Conservation (phyloP, 92 coral and sea anemone genomes). For the Phenganax stokvisi region DNA sequence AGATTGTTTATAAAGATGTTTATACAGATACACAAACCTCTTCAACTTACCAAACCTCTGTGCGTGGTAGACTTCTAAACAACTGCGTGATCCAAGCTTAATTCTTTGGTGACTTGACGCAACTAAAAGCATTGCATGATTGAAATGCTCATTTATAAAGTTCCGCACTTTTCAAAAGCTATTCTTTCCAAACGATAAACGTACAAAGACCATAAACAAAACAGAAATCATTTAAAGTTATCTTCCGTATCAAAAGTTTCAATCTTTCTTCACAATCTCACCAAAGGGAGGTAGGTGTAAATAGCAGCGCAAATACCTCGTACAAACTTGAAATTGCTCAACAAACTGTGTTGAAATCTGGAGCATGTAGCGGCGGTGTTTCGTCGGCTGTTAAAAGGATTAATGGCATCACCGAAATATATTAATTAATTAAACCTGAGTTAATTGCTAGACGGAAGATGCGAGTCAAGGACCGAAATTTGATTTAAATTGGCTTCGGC, state of each 20-base stretch:
- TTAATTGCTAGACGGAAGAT: slow-evolving; percentile 25
- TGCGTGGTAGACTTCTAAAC: no score
- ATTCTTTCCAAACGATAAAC: not conserved
- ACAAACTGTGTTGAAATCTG: not conserved
- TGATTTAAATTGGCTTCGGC: slow-evolving; percentile 1
- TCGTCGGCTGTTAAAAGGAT: slow-evolving; percentile 34
- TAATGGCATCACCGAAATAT: slow-evolving; percentile 25
- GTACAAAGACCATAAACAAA: slow-evolving; percentile 15
- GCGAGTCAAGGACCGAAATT: slow-evolving; percentile 1
- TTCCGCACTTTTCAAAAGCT: slow-evolving; percentile 9
- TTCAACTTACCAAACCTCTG: not conserved
- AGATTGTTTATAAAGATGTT: not conserved
- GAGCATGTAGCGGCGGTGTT: not conserved
- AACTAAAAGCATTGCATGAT: not conserved
- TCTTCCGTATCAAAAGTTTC: not conserved
- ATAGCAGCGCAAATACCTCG: not conserved
- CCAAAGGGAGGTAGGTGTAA: not conserved
- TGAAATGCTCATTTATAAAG: not conserved
- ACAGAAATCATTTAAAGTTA: not conserved
- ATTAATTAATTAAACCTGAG: slow-evolving; percentile 38
- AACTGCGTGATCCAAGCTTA: no score
- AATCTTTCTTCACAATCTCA: no score
- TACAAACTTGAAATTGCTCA: not conserved
- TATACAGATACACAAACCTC: slow-evolving; percentile 1
- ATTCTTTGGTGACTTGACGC: not conserved